Evolutionary conservation across 2,797 vertebrate species (phyloP).

Genomic region (Myotis pilosus): DNA sequence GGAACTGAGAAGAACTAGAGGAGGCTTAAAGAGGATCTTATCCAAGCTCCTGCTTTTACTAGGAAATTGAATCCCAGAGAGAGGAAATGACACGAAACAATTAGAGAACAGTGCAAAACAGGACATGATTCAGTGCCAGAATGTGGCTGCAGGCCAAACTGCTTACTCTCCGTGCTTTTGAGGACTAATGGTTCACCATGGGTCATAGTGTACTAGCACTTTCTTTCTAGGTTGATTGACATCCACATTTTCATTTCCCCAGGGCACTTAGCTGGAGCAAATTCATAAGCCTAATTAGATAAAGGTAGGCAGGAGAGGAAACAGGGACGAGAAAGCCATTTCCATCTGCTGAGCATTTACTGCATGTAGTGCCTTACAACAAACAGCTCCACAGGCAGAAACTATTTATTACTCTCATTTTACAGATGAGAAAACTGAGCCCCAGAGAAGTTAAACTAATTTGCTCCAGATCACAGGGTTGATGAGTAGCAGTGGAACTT

Average conservation of each 20-base stretch:
- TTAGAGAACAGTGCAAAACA: slow-evolving; percentile 61
- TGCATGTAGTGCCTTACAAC: accelerated
- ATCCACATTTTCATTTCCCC: slow-evolving; percentile 42
- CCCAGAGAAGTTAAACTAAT: not conserved
- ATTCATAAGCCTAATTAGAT: slow-evolving; percentile 27
- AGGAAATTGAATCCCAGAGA: slow-evolving; percentile 46
- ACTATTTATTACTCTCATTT: not conserved
- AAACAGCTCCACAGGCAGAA: not conserved
- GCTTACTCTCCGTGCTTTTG: slow-evolving; percentile 24
- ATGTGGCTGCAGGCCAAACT: not conserved
- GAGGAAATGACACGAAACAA: slow-evolving; percentile 60
- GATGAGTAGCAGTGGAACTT: not conserved
- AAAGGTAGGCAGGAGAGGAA: not conserved
- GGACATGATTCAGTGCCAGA: slow-evolving; percentile 55
- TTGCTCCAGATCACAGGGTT: not conserved
- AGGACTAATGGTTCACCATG: not conserved
- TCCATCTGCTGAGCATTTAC: not conserved
- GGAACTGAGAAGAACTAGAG: not conserved
- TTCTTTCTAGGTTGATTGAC: slow-evolving; percentile 57
- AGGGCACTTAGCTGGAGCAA: slow-evolving; percentile 28
- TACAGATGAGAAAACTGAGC: not conserved
- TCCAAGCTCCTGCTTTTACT: not conserved
- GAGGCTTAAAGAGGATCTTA: not conserved
- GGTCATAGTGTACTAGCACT: not conserved
- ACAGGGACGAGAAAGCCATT: not conserved